Evolutionary conservation across 2,113 vertebrate species (phyloP), one percentile per base, ranked within the genome.

Genomic region (Phalacrocorax brasilianus): DNA sequence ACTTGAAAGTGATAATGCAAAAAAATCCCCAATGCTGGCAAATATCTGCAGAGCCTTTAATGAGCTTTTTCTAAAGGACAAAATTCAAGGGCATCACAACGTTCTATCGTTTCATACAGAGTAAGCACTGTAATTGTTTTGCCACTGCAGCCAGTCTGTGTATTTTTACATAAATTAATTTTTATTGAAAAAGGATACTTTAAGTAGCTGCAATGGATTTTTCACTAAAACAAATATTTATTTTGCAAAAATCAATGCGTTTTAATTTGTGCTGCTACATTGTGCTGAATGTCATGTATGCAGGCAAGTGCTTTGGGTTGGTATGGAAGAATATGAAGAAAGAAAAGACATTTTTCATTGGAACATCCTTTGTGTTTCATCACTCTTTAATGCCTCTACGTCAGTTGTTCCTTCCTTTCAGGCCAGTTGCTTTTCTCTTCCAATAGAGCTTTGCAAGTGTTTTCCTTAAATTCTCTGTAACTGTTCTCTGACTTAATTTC

Each of bases 161-260:
- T 74, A 35, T 72, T 78, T 35, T 79, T 82, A 89, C 33, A 85
- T 84, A 50, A 78, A 91, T 76, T 79, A 85, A 58, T 68, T 89
- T 83, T 76, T 74, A 92, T 89, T 93, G 76, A 87, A 93, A 94
- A 85, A 91, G 23, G 45, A 77, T 85, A 76, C 55, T 88, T 89
- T 67, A 88, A 87, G 40, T 87, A 93, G 95, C 81, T 96, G 73
- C 65, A 74, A 75, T 95, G 89, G 93, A 62, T 92, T 95, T 89
- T 89, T 28, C 19, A 42, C 45, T n/a, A 78, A 65, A 89, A 40
- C 33, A 93, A 74, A 56, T 76, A 88, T 18, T 84, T 89, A 85
- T 80, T 91, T 77, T 63, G 14, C 55, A 62, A 67, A 88, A 94
- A 91, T 91, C 76, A 67, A 85, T 95, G 63, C 3, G 27, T 94